Evolutionary conservation across 2,797 vertebrate species (phyloP).

Genomic region (Hippopotamyrus pictus): DNA sequence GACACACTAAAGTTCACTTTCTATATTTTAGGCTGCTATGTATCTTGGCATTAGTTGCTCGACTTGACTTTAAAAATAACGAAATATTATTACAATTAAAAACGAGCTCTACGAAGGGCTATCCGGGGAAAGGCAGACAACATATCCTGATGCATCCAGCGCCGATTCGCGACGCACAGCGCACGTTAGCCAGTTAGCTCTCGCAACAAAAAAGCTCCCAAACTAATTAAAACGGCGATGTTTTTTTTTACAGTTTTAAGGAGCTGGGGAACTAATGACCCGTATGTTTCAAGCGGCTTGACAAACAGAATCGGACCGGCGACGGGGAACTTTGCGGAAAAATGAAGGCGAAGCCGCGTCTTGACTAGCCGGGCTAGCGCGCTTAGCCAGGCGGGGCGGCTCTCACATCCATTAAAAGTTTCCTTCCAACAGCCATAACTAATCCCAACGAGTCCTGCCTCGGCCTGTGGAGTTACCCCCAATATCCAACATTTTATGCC

Average conservation of each 20-base stretch:
- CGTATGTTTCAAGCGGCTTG: not conserved
- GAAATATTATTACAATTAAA: not conserved
- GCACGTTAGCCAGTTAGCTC: not conserved
- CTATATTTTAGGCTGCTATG: not conserved
- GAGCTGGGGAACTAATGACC: not conserved
- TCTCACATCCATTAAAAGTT: not conserved
- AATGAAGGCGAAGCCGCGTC: not conserved
- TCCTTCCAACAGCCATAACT: not conserved
- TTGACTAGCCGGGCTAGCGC: not conserved
- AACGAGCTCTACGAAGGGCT: not conserved
- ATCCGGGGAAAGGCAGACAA: not conserved
- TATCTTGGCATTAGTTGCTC: not conserved
- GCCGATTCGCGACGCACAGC: not conserved
- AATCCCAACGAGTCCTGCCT: not conserved
- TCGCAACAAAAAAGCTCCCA: not conserved
- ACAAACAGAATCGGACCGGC: not conserved
- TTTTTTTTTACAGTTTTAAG: not conserved
- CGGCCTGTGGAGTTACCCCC: not conserved
- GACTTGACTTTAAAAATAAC: not conserved
- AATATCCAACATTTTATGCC: not conserved
- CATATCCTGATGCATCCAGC: not conserved
- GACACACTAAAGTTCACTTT: not conserved
- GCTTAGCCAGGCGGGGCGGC: not conserved
- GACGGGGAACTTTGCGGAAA: not conserved
- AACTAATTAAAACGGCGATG: not conserved